A percentile compares a stretch with the other conserved stretches of the same genome.
phyloP scores from a whole-genome alignment of 2,888 invertebrate species.

The Alloscopus bannaensis region DNA sequence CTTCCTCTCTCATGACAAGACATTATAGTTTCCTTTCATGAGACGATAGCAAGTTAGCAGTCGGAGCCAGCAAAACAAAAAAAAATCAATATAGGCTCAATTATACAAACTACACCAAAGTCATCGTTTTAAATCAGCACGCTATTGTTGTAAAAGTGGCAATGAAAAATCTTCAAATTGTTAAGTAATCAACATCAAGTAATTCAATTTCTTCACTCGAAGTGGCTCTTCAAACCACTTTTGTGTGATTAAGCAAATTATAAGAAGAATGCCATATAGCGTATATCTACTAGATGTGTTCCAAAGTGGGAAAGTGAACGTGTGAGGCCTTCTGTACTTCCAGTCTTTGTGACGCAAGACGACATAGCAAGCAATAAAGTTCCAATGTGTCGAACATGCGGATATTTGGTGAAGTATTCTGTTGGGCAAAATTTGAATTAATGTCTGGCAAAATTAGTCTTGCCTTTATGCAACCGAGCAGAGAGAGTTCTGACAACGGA shows the following conservation, averaged over 20 bases:
- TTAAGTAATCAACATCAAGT: no score
- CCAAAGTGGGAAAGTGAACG: not conserved
- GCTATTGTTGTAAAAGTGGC: no score
- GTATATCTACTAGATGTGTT: not conserved
- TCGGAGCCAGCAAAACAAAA: no score
- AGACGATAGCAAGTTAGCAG: no score
- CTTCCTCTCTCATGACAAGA: no score
- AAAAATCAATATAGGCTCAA: no score
- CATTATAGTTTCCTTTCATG: no score
- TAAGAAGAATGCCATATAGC: not conserved
- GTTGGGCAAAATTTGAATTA: constrained; percentile 29
- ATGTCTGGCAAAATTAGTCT: constrained; percentile 17
- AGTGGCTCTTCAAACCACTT: no score
- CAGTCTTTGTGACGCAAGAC: not conserved
- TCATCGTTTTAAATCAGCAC: no score
- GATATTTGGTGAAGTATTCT: constrained; percentile 2
- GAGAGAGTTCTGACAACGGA: constrained; percentile 8
- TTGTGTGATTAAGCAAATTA: not conserved
- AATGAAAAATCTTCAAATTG: no score
- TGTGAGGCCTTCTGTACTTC: not conserved
- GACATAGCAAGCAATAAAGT: not conserved
- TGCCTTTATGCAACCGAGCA: constrained; percentile 30
- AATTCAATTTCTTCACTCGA: no score
- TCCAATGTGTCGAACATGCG: not conserved
- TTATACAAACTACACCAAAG: no score